Evolutionary conservation across 2,113 vertebrate genomes (phyloP), one percentile per base, ranked within the genome.

Genomic region (Hemiscyllium ocellatum): DNA sequence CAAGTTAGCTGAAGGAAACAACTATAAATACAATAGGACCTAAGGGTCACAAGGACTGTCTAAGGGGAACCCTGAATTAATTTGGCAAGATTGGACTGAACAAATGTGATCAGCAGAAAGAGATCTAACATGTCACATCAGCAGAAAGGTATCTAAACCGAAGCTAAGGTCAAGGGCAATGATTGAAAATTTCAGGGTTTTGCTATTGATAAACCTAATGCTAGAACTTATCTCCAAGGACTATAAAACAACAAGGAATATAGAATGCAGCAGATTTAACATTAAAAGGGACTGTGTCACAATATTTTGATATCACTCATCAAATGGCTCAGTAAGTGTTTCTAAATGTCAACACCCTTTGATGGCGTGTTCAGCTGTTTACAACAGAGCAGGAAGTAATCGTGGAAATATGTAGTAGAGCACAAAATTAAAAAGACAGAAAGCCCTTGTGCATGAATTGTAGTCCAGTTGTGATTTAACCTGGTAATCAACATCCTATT

Each of bases 241-340:
- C 87, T 91, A 47, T 83, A n/a, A 91, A n/a, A 91, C 87, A 91
- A 91, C 56, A n/a, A n/a, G 33, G 56, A 8, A 89, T 65, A 29
- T 52, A 90, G 66, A 17, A 20, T 15, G 1, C 6, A 65, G 22
- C 61, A 93, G 61, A 93, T 93, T 66, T 93, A 93, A 33, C 61
- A 37, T 93, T 93, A 68, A 93, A 93, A 93, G 87, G 61, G 17
- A 93, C 22, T n/a, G 33, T 42, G 17, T 17, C 56, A 93, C 52
- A 90, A 90, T 90, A 61, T 65, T 90, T 29, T 90, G 29, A 33
- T 66, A 37, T 66, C 13, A 37, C 52, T 66, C 52, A 65, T 33
- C 52, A 66, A 65, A 65, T 91, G 56, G 56, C 56, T 65, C 61
- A 91, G 56, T 37, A 37, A 91, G 33, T 65, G 33, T 17, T 33